These are phyloP conservation scores for Lathamus discolor DNA, from an alignment of 2,113 vertebrate genomes.

Conservation along the genomic window DNA sequence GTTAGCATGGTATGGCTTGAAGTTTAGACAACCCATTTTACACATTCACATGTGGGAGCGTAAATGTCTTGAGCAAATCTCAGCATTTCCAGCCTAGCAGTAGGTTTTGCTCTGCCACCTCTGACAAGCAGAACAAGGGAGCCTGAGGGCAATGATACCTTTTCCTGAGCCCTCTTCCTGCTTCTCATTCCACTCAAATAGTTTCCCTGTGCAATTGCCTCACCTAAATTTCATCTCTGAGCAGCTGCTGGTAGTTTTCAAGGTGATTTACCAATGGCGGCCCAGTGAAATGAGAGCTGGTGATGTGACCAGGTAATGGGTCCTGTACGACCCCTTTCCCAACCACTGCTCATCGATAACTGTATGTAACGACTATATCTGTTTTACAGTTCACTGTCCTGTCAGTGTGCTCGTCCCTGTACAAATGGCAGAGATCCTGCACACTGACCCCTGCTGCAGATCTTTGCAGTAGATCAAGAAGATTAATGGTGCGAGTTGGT, in stretches of 20 bases:
- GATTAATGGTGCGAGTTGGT: constrained; percentile 59
- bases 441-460: constrained; percentile 49
- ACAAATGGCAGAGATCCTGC: constrained; percentile 9
- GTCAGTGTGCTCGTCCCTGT: neutral
- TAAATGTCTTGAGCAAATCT: neutral
- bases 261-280: neutral
- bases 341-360: neutral
- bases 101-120: neutral
- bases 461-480: constrained; percentile 65
- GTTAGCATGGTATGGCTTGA: neutral
- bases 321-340: neutral
- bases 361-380: neutral
- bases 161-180: neutral
- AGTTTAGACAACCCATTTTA: neutral
- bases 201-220: neutral
- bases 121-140: neutral
- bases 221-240: neutral
- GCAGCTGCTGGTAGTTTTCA: neutral
- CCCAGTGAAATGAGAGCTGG: neutral
- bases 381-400: neutral
- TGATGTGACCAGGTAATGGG: neutral
- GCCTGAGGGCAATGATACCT: neutral
- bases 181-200: neutral
- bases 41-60: neutral
- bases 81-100: neutral